These are phyloP conservation scores for Nomada ruficornis DNA, from an alignment of 2,888 invertebrate genomes.

Conservation along the genomic window DNA sequence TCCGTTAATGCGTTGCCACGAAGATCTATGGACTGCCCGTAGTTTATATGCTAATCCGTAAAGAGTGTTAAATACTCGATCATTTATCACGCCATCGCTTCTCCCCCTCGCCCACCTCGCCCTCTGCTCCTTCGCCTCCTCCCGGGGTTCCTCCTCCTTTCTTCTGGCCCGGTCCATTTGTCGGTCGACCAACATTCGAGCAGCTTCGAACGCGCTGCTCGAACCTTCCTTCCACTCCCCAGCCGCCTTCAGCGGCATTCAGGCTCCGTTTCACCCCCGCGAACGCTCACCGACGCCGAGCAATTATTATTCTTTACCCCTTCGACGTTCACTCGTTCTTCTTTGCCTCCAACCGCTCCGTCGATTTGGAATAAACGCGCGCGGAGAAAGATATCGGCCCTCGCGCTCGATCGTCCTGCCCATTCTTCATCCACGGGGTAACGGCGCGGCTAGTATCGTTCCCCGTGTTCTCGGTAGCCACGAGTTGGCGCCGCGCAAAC, in stretches of 20 bases:
- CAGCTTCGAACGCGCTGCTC: conserved; percentile 31
- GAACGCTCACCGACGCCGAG: conserved; percentile 33
- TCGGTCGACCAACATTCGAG: conserved; percentile 50
- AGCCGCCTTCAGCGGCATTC: conserved; percentile 18
- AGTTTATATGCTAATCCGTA: conserved; percentile 85
- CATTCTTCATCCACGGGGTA: conserved; percentile 27
- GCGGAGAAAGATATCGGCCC: neutral
- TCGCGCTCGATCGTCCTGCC: neutral
- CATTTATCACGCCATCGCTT: conserved; percentile 83
- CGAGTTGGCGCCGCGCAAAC: too few species aligned
- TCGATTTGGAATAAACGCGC: neutral
- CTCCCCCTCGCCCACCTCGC: conserved; percentile 68
- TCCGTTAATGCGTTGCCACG: conserved; percentile 83
- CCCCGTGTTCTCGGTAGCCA: neutral
- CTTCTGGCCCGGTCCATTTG: conserved; percentile 53
- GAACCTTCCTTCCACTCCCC: conserved; percentile 1
- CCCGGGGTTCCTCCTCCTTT: conserved; percentile 40
- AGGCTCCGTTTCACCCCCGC: conserved; percentile 40
- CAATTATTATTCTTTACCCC: conserved; percentile 65
- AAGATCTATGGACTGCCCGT: conserved; percentile 84
- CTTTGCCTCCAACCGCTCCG: conserved; percentile 46
- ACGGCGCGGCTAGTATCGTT: neutral
- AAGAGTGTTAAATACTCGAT: conserved; percentile 85
- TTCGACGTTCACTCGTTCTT: conserved; percentile 24
- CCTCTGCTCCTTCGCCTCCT: conserved; percentile 37